Evolutionary conservation across 1,140 invertebrate species (phyloP), one percentile per base, ranked within the genome.

Genomic region (Pseudoatta argentina): DNA sequence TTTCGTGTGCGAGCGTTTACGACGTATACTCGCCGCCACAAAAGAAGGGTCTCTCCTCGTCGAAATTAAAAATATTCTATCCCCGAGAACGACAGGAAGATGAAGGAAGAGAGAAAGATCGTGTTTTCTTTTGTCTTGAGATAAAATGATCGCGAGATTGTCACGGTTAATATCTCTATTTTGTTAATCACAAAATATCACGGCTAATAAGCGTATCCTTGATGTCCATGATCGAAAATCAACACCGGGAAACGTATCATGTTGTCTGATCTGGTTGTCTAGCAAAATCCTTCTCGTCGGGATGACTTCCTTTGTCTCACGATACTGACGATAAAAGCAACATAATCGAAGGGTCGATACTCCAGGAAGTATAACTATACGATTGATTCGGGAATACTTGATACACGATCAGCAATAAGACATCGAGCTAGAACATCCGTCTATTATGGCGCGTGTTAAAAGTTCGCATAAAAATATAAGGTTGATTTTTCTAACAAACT

Each of bases 321-420:
- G 59, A 89, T 64, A 73, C 82, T 57, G 51, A 10, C 53, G 83
- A 83, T 87, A 89, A 87, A 83, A 86, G 85, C 79, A 78, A 87
- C 61, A 87, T 88, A 86, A 88, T 89, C 85, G 88, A 89, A 87
- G 85, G 85, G 85, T 89, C 88, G 85, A 87, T 72, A 86, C 61
- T 89, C 85, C 44, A 57, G 69, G 30, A 57, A 73, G 64, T 77
- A 44, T 44, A 44, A 44, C 10, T 44, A 44, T 82, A 88, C 82
- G 87, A 88, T 71, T 61, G 63, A 88, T 89, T 88, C 64, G 77
- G 75, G 59, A 57, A 55, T 78, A 86, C 7, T 63, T 71, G 88
- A 89, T 86, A 89, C 53, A 71, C 59, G 77, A 89, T 89, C 88
- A 86, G 59, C 51, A 85, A 86, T 59, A 82, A 89, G 88, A 82